Evolutionary conservation across 2,797 vertebrate species (phyloP).

Genomic region (Spheniscus humboldti): DNA sequence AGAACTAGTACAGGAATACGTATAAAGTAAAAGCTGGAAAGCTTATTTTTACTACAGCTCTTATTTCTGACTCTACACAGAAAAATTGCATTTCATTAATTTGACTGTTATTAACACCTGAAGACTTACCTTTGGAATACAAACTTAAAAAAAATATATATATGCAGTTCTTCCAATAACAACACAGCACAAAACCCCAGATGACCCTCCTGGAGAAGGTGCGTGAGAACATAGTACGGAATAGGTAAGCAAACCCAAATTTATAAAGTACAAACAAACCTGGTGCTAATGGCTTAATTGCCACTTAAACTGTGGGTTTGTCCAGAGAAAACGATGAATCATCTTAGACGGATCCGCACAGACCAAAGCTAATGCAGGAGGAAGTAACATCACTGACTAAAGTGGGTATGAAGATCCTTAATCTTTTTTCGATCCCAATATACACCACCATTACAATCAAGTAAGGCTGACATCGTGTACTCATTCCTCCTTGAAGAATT

Average conservation of each 20-base stretch:
- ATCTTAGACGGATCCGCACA: fast-evolving
- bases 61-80: background rate
- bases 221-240: fast-evolving
- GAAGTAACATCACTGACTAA: fast-evolving
- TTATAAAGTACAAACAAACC: too few species aligned
- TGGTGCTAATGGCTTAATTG: background rate
- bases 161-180: background rate
- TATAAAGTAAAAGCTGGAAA: background rate
- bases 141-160: too few species aligned
- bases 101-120: too few species aligned
- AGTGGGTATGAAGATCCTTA: fast-evolving
- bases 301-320: background rate
- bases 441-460: fast-evolving
- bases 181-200: background rate
- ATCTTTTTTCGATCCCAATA: fast-evolving
- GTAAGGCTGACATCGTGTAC: fast-evolving
- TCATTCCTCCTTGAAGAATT: background rate
- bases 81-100: background rate
- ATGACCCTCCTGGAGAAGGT: background rate
- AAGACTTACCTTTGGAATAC: background rate
- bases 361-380: fast-evolving
- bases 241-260: fast-evolving
- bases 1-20: background rate
- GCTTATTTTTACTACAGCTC: background rate
- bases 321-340: too few species aligned